These are phyloP conservation scores for Eutolmus rufibarbis DNA, from an alignment of 2,888 invertebrate species.

Conservation along the genomic window DNA sequence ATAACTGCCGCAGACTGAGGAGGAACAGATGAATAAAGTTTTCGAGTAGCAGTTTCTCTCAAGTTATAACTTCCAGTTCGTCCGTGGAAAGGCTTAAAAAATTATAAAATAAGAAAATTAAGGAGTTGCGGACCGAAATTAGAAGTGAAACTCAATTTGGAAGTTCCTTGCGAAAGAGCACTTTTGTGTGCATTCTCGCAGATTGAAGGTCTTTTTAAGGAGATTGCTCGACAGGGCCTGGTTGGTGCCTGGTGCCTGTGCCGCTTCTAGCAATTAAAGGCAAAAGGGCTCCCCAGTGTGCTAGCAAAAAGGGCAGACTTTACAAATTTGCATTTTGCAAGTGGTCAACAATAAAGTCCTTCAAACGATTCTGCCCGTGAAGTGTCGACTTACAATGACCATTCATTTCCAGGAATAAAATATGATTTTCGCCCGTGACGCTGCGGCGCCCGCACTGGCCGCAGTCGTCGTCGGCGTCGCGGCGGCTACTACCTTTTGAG, in stretches of 20 bases:
- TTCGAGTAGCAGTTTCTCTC: background rate
- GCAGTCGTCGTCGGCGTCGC: background rate
- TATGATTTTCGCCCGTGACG: background rate
- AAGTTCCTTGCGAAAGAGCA: slow-evolving; percentile 2
- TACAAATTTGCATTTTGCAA: background rate
- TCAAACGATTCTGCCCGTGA: background rate
- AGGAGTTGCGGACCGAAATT: background rate
- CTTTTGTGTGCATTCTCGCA: background rate
- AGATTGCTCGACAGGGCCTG: background rate
- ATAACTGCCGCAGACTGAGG: background rate
- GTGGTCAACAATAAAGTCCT: background rate
- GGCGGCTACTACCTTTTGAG: background rate
- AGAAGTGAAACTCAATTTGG: slow-evolving; percentile 17
- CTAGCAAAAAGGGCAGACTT: background rate
- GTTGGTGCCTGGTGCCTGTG: too few relatives aligned
- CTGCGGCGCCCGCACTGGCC: background rate
- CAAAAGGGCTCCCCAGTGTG: background rate
- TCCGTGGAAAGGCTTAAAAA: background rate
- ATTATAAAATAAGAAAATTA: slow-evolving; percentile 1
- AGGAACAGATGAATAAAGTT: background rate
- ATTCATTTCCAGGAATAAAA: background rate
- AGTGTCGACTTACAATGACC: slow-evolving; percentile 2
- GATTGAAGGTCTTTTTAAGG: background rate
- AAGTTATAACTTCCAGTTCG: background rate
- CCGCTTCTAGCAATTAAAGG: background rate